A percentile compares a stretch with the other conserved stretches of the same genome.
Conservation (phyloP, 1,140 invertebrate genomes). For the Euura saliciscinereae region DNA sequence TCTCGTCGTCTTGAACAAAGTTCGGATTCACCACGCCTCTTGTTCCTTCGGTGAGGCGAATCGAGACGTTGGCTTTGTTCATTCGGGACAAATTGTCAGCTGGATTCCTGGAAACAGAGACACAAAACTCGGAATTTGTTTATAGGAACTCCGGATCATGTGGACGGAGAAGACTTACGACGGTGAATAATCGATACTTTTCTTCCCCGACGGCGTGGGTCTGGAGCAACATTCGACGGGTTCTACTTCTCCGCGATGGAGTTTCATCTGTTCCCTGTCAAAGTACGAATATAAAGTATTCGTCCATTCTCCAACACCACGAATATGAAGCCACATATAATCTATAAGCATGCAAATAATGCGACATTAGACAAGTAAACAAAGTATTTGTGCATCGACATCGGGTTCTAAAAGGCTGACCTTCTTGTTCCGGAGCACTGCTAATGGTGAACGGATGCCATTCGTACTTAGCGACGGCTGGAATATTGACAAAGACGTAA, state of each 20-base stretch:
- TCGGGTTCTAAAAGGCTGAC: slow-evolving; percentile 54
- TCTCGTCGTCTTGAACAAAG: background rate
- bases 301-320: slow-evolving; percentile 95
- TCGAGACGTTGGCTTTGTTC: background rate
- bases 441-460: slow-evolving; percentile 98
- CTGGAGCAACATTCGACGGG: slow-evolving; percentile 36
- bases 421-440: slow-evolving; percentile 92
- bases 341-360: slow-evolving; percentile 61
- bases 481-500: slow-evolving; percentile 94
- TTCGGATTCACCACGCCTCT: background rate
- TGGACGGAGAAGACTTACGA: slow-evolving; percentile 40
- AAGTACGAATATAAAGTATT: slow-evolving; percentile 89
- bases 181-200: slow-evolving; percentile 15
- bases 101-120: background rate
- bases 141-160: background rate
- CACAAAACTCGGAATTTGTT: background rate
- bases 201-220: background rate
- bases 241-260: slow-evolving; percentile 68
- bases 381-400: background rate
- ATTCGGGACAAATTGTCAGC: background rate
- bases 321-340: slow-evolving; percentile 92
- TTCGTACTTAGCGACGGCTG: slow-evolving; percentile 89
- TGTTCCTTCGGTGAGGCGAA: background rate
- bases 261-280: slow-evolving; percentile 76
- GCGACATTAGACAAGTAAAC: slow-evolving; percentile 4